Conservation (phyloP, 2,888 invertebrate species). For the Andrena marginata region DNA sequence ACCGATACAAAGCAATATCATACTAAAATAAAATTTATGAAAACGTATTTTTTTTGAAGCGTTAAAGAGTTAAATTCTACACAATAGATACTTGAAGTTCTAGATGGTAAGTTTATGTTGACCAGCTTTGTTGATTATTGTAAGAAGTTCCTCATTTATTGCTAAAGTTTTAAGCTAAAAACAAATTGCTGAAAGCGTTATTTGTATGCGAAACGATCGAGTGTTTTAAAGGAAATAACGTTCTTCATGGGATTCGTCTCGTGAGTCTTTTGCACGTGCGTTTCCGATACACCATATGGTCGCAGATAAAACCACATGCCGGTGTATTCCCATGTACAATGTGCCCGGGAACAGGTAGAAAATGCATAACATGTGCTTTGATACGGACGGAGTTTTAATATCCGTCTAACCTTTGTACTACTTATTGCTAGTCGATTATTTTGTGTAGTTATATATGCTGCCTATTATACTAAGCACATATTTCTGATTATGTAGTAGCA, state of each 20-base stretch:
- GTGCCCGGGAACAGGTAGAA: conserved; percentile 63
- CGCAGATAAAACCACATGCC: conserved; percentile 74
- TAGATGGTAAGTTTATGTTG: too few species aligned
- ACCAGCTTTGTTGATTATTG: too few species aligned
- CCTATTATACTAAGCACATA: not conserved
- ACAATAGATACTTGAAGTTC: too few species aligned
- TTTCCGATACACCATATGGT: conserved; percentile 74
- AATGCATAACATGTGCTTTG: conserved; percentile 58
- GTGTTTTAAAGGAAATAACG: conserved; percentile 1
- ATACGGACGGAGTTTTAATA: conserved; percentile 30
- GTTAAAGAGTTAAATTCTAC: too few species aligned
- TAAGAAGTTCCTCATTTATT: too few species aligned
- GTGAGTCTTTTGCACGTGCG: conserved; percentile 64
- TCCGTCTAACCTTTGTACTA: conserved; percentile 5
- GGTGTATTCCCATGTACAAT: conserved; percentile 75
- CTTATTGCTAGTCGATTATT: conserved; percentile 22
- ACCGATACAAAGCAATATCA: too few species aligned
- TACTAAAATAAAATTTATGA: too few species aligned
- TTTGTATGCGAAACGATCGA: conserved; percentile 1
- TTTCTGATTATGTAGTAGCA: too few species aligned
- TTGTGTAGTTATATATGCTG: not conserved
- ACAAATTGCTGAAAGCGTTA: not conserved
- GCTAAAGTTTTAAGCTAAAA: too few species aligned
- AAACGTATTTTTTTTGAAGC: too few species aligned
- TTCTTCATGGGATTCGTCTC: conserved; percentile 36